Percentiles rank a stretch among this genome's conserved stretches.
These are phyloP conservation scores for Campoplex capitator DNA, from an alignment of 2,888 invertebrate species.

Conservation along the genomic window DNA sequence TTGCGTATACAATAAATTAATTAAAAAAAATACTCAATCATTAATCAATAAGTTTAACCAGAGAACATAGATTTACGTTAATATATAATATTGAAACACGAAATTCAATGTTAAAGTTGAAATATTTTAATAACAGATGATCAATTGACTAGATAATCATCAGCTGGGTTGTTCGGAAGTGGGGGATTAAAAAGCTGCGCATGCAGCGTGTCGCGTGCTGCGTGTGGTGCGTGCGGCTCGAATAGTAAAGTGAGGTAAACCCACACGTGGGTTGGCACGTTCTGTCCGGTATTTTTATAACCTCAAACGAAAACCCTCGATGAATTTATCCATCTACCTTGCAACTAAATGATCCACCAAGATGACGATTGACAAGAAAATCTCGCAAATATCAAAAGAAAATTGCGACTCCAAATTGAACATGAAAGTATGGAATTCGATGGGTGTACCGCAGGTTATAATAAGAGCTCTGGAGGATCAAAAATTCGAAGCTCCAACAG, in stretches of 20 bases:
- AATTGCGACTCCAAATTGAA: conserved; percentile 82
- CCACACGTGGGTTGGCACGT: not conserved
- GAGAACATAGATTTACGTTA: no score
- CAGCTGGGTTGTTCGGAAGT: no score
- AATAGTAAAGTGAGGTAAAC: not conserved
- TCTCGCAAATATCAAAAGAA: conserved; percentile 41
- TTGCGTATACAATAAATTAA: no score
- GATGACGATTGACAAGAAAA: conserved; percentile 45
- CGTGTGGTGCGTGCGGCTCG: no score
- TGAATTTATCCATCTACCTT: not conserved
- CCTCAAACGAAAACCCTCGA: conserved; percentile 6
- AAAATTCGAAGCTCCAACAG: conserved; percentile 93
- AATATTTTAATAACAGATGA: no score
- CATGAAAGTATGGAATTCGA: conserved; percentile 88
- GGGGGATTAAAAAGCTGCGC: no score
- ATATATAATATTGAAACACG: no score
- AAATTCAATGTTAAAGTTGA: no score
- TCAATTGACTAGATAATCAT: no score
- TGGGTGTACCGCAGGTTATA: conserved; percentile 89
- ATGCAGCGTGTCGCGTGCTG: no score
- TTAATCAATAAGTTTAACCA: no score
- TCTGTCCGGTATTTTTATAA: not conserved
- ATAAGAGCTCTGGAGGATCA: conserved; percentile 91
- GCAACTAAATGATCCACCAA: not conserved
- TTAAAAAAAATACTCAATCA: no score